A percentile compares a stretch with the other conserved stretches of the same genome.
phyloP scores from a whole-genome alignment of 2,888 invertebrate genomes.

The Dolichomitus sp. region DNA sequence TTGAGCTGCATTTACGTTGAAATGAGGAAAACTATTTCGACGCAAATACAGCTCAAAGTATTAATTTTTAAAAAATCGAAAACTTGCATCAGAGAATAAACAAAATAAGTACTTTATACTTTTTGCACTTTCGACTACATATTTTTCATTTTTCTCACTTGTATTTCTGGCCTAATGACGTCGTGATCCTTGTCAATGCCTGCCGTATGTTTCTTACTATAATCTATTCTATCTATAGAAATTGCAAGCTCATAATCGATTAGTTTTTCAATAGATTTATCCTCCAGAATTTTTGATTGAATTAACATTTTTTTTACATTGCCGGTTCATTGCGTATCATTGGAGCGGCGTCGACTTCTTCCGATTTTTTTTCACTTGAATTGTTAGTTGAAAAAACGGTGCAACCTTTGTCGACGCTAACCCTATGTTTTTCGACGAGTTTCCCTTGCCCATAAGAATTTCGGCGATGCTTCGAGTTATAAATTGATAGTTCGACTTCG shows the following conservation, averaged over 20 bases:
- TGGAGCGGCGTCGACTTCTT: neutral
- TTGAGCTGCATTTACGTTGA: no score
- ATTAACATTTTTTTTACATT: neutral
- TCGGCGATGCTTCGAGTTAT: conserved; percentile 69
- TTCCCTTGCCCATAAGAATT: conserved; percentile 72
- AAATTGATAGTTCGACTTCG: conserved; percentile 71
- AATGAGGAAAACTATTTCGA: no score
- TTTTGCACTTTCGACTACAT: no score
- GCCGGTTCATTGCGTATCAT: neutral
- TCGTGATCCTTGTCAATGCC: no score
- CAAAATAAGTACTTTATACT: no score
- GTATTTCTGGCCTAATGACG: no score
- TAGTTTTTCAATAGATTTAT: neutral
- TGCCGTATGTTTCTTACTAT: no score
- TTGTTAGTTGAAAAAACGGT: conserved; percentile 5
- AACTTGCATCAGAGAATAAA: no score
- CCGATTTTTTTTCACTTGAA: neutral
- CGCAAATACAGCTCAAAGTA: no score
- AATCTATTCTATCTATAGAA: neutral
- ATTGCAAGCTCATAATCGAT: neutral
- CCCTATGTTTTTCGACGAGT: conserved; percentile 64
- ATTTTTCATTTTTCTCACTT: no score
- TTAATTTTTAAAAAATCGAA: no score
- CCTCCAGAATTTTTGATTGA: neutral
- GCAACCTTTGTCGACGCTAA: conserved; percentile 56